These are phyloP conservation scores for Acleris cristana DNA, from an alignment of 2,888 invertebrate genomes.

Conservation along the genomic window DNA sequence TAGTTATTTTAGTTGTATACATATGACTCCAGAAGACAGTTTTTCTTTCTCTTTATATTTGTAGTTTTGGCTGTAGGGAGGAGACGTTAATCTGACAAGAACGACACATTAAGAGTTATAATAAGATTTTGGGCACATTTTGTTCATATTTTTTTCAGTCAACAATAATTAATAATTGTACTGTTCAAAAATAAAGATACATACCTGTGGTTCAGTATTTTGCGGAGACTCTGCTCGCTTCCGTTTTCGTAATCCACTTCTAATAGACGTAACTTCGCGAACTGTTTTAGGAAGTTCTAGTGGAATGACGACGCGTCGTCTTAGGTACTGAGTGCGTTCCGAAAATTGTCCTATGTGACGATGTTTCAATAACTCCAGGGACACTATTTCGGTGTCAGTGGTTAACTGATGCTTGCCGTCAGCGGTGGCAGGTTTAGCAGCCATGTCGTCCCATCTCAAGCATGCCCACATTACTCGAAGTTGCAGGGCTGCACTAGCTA, in stretches of 20 bases:
- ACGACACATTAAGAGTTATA: no score
- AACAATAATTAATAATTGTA: no score
- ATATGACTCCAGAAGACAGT: no score
- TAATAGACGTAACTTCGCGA: constrained; percentile 96
- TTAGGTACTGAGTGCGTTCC: constrained; percentile 94
- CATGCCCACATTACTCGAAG: constrained; percentile 96
- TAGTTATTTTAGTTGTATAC: no score
- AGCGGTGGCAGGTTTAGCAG: constrained; percentile 90
- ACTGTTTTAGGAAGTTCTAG: constrained; percentile 96
- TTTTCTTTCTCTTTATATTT: no score
- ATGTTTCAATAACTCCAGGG: constrained; percentile 94
- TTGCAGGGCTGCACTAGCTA: constrained; percentile 95
- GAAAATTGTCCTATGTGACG: constrained; percentile 94
- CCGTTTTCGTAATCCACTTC: constrained; percentile 95
- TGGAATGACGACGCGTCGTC: constrained; percentile 97
- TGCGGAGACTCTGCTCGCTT: constrained; percentile 97
- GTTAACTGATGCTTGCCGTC: constrained; percentile 97
- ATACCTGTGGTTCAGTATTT: constrained; percentile 94
- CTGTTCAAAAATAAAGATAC: neutral
- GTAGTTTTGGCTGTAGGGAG: no score
- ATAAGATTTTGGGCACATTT: no score
- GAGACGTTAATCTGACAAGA: no score
- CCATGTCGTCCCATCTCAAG: constrained; percentile 98
- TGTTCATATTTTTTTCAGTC: no score
- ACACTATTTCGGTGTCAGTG: constrained; percentile 97